Conservation (phyloP, 2,113 vertebrate species). For the Seriola quinqueradiata region DNA sequence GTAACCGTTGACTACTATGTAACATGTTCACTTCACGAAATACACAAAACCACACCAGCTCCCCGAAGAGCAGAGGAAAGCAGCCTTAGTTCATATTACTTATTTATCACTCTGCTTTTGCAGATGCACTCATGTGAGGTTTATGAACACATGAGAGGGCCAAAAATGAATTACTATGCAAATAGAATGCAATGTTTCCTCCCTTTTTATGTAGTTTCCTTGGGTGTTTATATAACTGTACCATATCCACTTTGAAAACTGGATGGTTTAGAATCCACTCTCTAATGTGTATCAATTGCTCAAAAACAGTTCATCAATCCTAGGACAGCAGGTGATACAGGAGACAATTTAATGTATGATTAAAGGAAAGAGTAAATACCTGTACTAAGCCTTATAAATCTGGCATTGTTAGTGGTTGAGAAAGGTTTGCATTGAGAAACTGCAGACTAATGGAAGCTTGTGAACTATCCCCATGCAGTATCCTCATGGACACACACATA, state of each 20-base stretch:
- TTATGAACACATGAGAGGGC: constrained; percentile 60
- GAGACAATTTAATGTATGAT: constrained; percentile 32
- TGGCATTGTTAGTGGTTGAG: not conserved
- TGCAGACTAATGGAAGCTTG: not conserved
- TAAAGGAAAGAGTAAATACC: constrained; percentile 11
- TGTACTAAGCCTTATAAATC: not conserved
- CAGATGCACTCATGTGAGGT: constrained; percentile 56
- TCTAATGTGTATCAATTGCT: constrained; percentile 65
- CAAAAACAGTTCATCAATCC: constrained; percentile 26
- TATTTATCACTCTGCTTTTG: constrained; percentile 72
- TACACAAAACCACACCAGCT: constrained; percentile 30
- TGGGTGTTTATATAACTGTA: constrained; percentile 64
- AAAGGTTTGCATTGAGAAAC: not conserved
- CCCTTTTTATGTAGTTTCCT: constrained; percentile 57
- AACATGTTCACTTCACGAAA: constrained; percentile 25
- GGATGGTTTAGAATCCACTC: constrained; percentile 24
- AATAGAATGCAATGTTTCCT: constrained; percentile 67
- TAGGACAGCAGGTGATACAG: constrained; percentile 25
- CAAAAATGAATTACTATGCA: constrained; percentile 72
- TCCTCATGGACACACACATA: not conserved
- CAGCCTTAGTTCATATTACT: constrained; percentile 62
- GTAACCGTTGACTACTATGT: constrained; percentile 10
- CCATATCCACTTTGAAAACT: constrained; percentile 47
- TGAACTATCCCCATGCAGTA: not conserved
- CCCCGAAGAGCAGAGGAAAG: constrained; percentile 50